These are phyloP conservation scores for Spizaetus ornatus DNA, from an alignment of 2,113 vertebrate genomes.

Conservation along the genomic window DNA sequence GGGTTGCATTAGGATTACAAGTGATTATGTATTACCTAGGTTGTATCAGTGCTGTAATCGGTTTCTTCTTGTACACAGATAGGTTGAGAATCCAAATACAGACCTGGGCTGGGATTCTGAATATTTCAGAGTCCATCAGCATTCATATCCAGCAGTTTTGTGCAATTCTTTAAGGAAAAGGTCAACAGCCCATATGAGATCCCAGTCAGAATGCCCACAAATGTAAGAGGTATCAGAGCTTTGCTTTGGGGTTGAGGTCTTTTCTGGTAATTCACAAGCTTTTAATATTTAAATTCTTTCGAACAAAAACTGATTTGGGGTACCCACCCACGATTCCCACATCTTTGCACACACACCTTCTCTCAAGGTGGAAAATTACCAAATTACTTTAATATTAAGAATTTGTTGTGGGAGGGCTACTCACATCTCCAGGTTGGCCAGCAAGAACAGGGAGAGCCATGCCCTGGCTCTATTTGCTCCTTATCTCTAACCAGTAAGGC, in stretches of 20 bases:
- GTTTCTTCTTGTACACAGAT: background rate
- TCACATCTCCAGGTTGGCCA: background rate
- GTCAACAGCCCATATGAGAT: background rate
- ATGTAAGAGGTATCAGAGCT: background rate
- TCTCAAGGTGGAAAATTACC: background rate
- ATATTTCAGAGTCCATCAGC: background rate
- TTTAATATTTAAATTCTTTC: background rate
- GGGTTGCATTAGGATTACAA: constrained; percentile 52
- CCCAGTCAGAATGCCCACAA: background rate
- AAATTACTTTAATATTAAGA: background rate
- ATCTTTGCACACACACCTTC: background rate
- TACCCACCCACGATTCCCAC: background rate
- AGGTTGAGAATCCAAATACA: background rate
- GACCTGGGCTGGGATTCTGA: background rate
- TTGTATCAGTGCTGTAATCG: constrained; percentile 19
- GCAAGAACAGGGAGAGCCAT: background rate
- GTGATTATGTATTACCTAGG: constrained; percentile 39
- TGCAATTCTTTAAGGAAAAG: background rate
- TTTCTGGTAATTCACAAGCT: background rate
- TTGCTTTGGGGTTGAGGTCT: background rate
- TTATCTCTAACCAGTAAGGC: background rate
- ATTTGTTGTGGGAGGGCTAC: background rate
- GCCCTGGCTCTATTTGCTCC: background rate
- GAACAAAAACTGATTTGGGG: background rate
- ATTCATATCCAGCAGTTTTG: background rate